Evolutionary conservation across 2,888 invertebrate species (phyloP).

Genomic region (Boloria euphrosyne): DNA sequence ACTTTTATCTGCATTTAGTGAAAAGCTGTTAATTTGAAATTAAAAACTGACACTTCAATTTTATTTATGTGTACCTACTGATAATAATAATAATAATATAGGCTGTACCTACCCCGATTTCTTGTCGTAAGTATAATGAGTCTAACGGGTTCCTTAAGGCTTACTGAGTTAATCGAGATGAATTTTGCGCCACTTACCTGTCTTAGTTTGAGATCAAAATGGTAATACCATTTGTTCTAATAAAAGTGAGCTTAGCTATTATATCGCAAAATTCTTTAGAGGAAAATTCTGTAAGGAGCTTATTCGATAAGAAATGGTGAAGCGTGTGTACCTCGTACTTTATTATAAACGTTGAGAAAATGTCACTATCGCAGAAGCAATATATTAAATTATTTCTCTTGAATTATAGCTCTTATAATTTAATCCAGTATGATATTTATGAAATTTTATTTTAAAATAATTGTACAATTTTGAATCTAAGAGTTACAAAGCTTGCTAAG

Average conservation of each 20-base stretch:
- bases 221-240: constrained; percentile 25
- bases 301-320: constrained; percentile 35
- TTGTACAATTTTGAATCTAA: too few species aligned
- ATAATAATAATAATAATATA: not conserved
- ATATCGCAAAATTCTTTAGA: constrained; percentile 27
- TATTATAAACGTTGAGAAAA: constrained; percentile 23
- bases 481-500: too few species aligned
- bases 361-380: constrained; percentile 25
- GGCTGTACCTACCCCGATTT: not conserved
- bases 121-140: constrained; percentile 11
- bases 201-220: constrained; percentile 9
- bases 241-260: constrained; percentile 29
- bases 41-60: too few species aligned
- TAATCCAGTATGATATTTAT: constrained; percentile 1
- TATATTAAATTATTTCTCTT: constrained; percentile 20
- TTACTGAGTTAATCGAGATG: constrained; percentile 9
- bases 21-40: too few species aligned
- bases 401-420: constrained; percentile 9
- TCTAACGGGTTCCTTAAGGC: constrained; percentile 11
- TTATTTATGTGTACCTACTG: too few species aligned
- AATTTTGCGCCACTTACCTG: constrained; percentile 11
- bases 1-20: too few species aligned
- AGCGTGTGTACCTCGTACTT: constrained; percentile 25
- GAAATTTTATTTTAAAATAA: not conserved
- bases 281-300: constrained; percentile 35